phyloP scores from a whole-genome alignment of 2,797 vertebrate genomes.

The Oreonectes daqikongensis region DNA sequence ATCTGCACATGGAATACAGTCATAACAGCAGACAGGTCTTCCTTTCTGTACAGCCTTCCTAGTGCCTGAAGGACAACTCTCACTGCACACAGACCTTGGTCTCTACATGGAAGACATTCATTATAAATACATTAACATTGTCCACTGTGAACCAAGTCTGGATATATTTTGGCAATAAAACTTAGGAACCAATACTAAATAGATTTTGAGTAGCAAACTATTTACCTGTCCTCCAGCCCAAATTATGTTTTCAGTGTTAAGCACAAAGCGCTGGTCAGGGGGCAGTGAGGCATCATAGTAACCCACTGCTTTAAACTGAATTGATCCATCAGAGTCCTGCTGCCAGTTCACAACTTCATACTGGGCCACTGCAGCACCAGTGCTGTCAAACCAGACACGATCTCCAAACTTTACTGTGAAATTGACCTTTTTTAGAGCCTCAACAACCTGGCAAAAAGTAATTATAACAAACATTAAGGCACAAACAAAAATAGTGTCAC shows the following conservation, averaged over 20 bases:
- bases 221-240: constrained; percentile 66
- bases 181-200: too few species aligned
- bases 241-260: constrained; percentile 62
- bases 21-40: constrained; percentile 73
- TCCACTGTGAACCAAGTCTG: too few species aligned
- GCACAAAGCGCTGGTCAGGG: constrained; percentile 66
- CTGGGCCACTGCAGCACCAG: constrained; percentile 68
- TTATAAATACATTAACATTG: background rate
- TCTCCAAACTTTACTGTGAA: constrained; percentile 70
- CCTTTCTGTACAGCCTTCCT: constrained; percentile 73
- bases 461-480: background rate
- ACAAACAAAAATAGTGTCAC: too few species aligned
- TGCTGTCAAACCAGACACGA: constrained; percentile 73
- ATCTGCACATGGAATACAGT: constrained; percentile 72
- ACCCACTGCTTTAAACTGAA: constrained; percentile 73
- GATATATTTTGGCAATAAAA: too few species aligned
- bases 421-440: constrained; percentile 70
- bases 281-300: constrained; percentile 74
- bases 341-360: constrained; percentile 80
- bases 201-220: too few species aligned
- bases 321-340: constrained; percentile 57
- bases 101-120: constrained; percentile 52
- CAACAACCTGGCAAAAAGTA: constrained; percentile 63
- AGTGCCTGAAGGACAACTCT: constrained; percentile 71
- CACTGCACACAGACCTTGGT: constrained; percentile 75